A percentile compares a stretch with the other conserved stretches of the same genome.
phyloP scores from a whole-genome alignment of 30 jellyfish, hydroid and myxozoan genomes.

The Rhopilema esculentum region DNA sequence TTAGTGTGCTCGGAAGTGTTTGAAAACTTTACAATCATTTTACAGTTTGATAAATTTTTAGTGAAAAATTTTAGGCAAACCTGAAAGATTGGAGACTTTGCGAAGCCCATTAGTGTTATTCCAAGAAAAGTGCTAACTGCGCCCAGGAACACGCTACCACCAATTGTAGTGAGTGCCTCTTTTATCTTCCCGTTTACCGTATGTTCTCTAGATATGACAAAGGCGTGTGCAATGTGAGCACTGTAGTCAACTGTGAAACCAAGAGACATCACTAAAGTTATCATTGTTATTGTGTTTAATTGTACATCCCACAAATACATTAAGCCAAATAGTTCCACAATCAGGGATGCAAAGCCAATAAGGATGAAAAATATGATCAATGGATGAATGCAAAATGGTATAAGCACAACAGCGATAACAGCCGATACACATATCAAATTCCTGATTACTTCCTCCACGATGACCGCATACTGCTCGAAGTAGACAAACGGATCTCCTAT shows the following conservation, averaged over 20 bases:
- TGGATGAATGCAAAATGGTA: slow-evolving; percentile 67
- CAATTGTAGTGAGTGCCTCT: slow-evolving; percentile 56
- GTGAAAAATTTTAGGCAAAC: too few species aligned
- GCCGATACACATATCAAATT: slow-evolving; percentile 26
- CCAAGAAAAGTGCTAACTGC: slow-evolving; percentile 76
- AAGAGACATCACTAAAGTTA: slow-evolving; percentile 50
- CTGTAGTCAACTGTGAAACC: slow-evolving; percentile 75
- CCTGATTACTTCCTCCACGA: slow-evolving; percentile 33
- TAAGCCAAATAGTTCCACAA: slow-evolving; percentile 57
- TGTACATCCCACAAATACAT: slow-evolving; percentile 70
- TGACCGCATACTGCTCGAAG: slow-evolving; percentile 64
- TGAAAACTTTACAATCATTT: too few species aligned
- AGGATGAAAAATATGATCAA: slow-evolving; percentile 22
- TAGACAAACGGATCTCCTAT: slow-evolving; percentile 37
- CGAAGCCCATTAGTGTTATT: slow-evolving; percentile 65
- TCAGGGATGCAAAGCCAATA: slow-evolving; percentile 26
- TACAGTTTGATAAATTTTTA: too few species aligned
- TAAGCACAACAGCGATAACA: slow-evolving; percentile 20
- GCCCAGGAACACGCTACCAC: slow-evolving; percentile 68
- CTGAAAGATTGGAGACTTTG: slow-evolving; percentile 60
- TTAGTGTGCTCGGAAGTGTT: too few species aligned
- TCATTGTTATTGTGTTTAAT: slow-evolving; percentile 47
- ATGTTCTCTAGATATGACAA: slow-evolving; percentile 34
- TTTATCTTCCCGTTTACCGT: slow-evolving; percentile 36
- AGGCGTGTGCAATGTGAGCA: slow-evolving; percentile 75